Evolutionary conservation across 1,140 invertebrate species (phyloP).

Genomic region (Conopomorpha cramerella): DNA sequence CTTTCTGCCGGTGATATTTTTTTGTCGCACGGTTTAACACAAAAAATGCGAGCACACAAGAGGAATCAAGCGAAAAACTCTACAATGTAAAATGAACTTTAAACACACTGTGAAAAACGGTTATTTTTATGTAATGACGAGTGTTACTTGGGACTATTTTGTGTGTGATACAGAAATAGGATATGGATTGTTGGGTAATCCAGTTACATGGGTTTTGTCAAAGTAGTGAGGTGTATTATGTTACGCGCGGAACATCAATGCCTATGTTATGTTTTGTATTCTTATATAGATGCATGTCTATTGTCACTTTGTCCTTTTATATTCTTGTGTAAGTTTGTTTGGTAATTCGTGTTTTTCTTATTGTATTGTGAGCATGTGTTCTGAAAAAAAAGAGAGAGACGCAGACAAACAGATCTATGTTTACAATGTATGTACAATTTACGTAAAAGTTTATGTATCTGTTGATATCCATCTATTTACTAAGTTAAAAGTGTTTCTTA

Average conservation of each 20-base stretch:
- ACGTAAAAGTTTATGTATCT: too few relatives aligned
- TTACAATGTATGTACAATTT: too few relatives aligned
- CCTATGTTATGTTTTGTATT: slow-evolving; percentile 27
- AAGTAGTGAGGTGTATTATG: slow-evolving; percentile 52
- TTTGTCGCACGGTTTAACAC: slow-evolving; percentile 36
- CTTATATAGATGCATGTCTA: slow-evolving; percentile 30
- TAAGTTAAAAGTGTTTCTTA: too few relatives aligned
- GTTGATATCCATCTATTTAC: too few relatives aligned
- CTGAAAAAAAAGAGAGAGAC: too few relatives aligned
- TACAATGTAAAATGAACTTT: slow-evolving; percentile 6
- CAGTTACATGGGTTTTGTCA: slow-evolving; percentile 52
- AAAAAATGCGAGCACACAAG: neutral
- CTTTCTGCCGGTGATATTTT: slow-evolving; percentile 57
- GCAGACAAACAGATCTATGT: too few relatives aligned
- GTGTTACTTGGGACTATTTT: too few relatives aligned
- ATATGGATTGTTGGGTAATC: slow-evolving; percentile 52
- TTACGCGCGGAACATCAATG: slow-evolving; percentile 39
- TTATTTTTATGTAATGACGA: too few relatives aligned
- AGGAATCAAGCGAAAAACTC: neutral
- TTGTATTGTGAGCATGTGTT: slow-evolving; percentile 3
- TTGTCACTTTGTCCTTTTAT: slow-evolving; percentile 18
- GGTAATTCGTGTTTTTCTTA: slow-evolving; percentile 16
- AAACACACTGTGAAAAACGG: neutral
- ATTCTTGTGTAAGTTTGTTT: slow-evolving; percentile 11
- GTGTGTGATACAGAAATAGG: slow-evolving; percentile 27